A percentile compares a stretch with the other conserved stretches of the same genome.
These are phyloP conservation scores for Dunckerocampus dactyliophorus DNA, from an alignment of 2,113 vertebrate species.

Conservation along the genomic window DNA sequence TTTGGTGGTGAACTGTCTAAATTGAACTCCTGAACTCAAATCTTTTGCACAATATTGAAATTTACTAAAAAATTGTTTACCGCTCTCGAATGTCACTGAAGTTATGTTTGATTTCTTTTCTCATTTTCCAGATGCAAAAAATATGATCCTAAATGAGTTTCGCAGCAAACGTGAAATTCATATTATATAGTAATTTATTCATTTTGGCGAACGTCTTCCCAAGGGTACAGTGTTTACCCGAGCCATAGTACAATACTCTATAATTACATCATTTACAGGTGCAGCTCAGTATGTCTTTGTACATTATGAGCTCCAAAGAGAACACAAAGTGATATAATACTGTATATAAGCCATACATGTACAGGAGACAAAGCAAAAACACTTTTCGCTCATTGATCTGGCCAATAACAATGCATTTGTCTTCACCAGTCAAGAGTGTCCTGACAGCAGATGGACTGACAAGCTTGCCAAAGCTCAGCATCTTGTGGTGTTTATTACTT, in stretches of 20 bases:
- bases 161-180: constrained; percentile 5
- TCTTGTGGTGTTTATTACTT: not conserved
- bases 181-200: constrained; percentile 75
- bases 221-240: constrained; percentile 75
- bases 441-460: constrained; percentile 23
- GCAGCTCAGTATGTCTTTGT: constrained; percentile 54
- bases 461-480: constrained; percentile 25
- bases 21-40: too few species aligned
- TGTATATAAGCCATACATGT: constrained; percentile 35
- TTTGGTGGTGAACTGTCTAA: too few species aligned
- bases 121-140: not conserved
- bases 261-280: constrained; percentile 77
- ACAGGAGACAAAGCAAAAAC: constrained; percentile 34
- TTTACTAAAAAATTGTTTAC: too few species aligned
- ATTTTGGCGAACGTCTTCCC: constrained; percentile 68
- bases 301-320: constrained; percentile 49
- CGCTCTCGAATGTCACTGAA: too few species aligned
- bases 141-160: not conserved
- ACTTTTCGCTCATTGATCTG: constrained; percentile 11
- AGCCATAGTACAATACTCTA: constrained; percentile 73
- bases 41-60: too few species aligned
- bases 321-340: constrained; percentile 27
- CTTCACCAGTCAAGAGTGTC: constrained; percentile 13
- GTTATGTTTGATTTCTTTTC: too few species aligned
- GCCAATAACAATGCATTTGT: constrained; percentile 28